A percentile compares a stretch with the other conserved stretches of the same genome.
These are phyloP conservation scores for Dynastes maya DNA, from an alignment of 2,888 invertebrate genomes.

Conservation along the genomic window DNA sequence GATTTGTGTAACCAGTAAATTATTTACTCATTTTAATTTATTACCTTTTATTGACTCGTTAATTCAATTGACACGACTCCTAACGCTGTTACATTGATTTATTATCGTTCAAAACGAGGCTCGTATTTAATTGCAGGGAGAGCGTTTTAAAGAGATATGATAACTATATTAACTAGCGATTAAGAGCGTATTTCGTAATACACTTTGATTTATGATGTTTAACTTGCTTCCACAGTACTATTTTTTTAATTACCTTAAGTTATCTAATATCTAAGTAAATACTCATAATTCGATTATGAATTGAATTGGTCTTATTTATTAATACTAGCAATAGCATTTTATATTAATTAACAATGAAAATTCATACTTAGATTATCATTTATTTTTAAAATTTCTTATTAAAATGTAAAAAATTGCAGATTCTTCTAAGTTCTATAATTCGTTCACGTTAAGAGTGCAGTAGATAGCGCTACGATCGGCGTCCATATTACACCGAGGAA, in stretches of 20 bases:
- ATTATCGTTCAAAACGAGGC: not conserved
- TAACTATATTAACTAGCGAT: not conserved
- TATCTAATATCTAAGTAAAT: conserved; percentile 2
- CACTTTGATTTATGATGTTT: conserved; percentile 6
- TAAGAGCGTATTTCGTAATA: conserved; percentile 6
- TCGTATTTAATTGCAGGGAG: not conserved
- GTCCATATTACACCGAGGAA: too few species aligned
- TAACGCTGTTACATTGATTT: not conserved
- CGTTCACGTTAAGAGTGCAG: too few species aligned
- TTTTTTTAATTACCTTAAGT: not conserved
- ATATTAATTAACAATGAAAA: too few species aligned
- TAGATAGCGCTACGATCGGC: too few species aligned
- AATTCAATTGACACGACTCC: not conserved
- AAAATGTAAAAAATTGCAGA: too few species aligned
- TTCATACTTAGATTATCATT: too few species aligned
- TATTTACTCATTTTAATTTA: not conserved
- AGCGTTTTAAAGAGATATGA: not conserved
- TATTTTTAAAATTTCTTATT: too few species aligned
- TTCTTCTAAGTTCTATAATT: too few species aligned
- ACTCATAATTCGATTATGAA: too few species aligned
- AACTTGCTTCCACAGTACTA: not conserved
- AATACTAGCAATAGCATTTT: too few species aligned
- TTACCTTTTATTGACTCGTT: not conserved
- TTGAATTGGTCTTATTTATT: too few species aligned
- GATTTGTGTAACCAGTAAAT: too few species aligned